phyloP scores from a whole-genome alignment of 1,140 invertebrate genomes.

The Drosophila willistoni region DNA sequence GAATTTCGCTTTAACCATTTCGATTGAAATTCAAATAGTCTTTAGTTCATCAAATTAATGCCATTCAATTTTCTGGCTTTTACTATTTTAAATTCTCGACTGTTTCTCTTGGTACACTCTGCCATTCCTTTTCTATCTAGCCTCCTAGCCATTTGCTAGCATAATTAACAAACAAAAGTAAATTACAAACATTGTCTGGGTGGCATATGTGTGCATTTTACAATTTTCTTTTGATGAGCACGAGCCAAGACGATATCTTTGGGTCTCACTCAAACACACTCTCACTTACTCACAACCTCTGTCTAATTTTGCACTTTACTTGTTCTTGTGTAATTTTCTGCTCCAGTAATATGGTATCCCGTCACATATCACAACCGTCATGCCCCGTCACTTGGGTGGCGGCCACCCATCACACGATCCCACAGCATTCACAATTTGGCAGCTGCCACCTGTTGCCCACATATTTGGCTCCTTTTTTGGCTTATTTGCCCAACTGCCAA shows the following conservation, averaged over 20 bases:
- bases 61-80: background rate
- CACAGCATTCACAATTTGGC: slow-evolving; percentile 41
- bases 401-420: background rate
- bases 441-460: slow-evolving; percentile 41
- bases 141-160: background rate
- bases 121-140: background rate
- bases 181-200: slow-evolving; percentile 45
- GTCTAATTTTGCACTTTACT: slow-evolving; percentile 64
- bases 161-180: slow-evolving; percentile 60
- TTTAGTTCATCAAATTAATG: background rate
- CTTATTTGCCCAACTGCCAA: slow-evolving; percentile 56
- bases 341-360: slow-evolving; percentile 34
- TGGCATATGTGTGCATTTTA: slow-evolving; percentile 22
- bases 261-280: background rate
- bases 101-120: background rate
- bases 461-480: slow-evolving; percentile 20
- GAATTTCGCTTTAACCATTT: no score
- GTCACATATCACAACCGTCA: background rate
- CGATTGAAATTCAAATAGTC: background rate
- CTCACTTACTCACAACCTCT: background rate
- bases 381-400: background rate
- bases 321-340: slow-evolving; percentile 54
- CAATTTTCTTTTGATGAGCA: slow-evolving; percentile 41
- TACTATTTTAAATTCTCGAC: background rate
- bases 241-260: slow-evolving; percentile 24